Conservation (phyloP, 2,797 vertebrate genomes). For the Peromyscus melanophrys region DNA sequence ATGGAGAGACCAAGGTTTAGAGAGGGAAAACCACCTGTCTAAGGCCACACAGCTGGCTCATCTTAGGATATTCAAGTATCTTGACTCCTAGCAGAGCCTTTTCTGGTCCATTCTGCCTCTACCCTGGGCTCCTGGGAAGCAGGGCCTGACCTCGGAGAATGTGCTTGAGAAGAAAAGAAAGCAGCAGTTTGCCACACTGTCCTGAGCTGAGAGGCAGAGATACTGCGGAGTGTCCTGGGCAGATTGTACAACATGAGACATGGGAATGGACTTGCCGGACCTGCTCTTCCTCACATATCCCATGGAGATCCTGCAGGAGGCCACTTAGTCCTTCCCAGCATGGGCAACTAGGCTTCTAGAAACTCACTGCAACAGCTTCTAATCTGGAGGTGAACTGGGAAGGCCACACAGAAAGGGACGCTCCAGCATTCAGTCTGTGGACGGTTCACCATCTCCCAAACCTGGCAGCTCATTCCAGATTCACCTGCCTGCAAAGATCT, state of each 20-base stretch:
- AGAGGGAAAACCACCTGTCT: neutral
- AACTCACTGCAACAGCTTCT: neutral
- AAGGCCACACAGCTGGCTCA: neutral
- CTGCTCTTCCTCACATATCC: neutral
- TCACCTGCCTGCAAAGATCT: neutral
- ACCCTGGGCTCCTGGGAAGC: neutral
- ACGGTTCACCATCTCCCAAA: neutral
- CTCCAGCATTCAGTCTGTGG: neutral
- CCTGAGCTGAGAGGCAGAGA: neutral
- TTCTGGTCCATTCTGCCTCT: neutral
- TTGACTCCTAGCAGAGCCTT: neutral
- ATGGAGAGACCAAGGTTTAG: constrained; percentile 2
- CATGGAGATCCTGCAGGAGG: neutral
- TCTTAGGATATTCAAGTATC: neutral
- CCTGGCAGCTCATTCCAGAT: neutral
- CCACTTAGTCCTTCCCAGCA: too few species aligned
- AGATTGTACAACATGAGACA: neutral
- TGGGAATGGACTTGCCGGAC: neutral
- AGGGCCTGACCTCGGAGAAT: neutral
- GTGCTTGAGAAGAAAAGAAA: neutral
- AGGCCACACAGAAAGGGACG: neutral
- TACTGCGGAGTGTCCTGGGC: neutral
- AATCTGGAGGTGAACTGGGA: neutral
- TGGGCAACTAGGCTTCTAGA: neutral
- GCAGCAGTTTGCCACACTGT: neutral